Evolutionary conservation across 2,888 invertebrate species (phyloP), one percentile per base, ranked within the genome.

Genomic region (Sisyra nigra): DNA sequence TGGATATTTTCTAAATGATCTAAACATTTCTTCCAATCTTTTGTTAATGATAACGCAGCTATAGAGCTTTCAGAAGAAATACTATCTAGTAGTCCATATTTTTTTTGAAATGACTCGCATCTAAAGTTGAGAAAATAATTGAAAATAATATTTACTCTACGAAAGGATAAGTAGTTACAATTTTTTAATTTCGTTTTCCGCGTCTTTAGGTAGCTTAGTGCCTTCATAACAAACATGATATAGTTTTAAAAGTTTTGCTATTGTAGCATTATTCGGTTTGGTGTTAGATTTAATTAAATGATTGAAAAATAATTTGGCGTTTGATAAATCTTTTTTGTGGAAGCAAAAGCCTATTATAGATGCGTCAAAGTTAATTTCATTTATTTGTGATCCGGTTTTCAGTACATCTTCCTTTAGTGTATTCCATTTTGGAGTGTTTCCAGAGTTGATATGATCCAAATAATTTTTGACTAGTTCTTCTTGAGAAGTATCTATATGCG

Each of bases 21-120:
- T 0, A 74, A 42, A 33, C 72, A 68, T 45, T 75, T 69, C 50
- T 67, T 66, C 80, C 82, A 85, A 48, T 73, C 62, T 44, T 67
- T 57, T 7, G 80, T 79, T 14, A 69, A 53, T 48, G 77, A 75
- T 3, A 88, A 55, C 0, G 72, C 81, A 46, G 62, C 60, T 44
- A 84, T 65, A 5, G 79, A 58, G 53, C 62, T 61, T 53, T 78
- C 76, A 51, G 72, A 69, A 13, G 78, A 76, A 2, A 53, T 54
- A 11, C 60, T 59, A 59, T 83, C 81, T 40, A 83, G 55, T 1
- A 73, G 54, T 41, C 71, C 66, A 55, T 76, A 69, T 48, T 71
- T 67, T 24, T 62, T 54, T 51, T 62, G 62, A 30, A 80, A 51
- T 17, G 54, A 48, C 10, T 54, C 41, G 46, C 57, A 61, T 42